Percentiles rank a stretch among this genome's conserved stretches.
Conservation (phyloP, 2,888 invertebrate species). For the Pachydiplax longipennis region DNA sequence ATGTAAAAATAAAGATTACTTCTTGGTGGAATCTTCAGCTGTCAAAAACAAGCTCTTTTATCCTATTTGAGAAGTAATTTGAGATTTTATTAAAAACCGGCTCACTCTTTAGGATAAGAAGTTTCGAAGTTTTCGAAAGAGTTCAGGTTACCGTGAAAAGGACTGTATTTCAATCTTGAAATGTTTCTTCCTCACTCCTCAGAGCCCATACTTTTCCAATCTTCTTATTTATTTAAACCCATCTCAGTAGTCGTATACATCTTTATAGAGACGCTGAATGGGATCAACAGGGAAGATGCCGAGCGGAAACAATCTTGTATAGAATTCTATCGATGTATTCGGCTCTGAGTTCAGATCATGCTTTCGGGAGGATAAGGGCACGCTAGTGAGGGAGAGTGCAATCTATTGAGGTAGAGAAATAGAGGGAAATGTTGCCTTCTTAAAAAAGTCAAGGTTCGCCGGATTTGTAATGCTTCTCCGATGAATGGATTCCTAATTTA, state of each 20-base stretch:
- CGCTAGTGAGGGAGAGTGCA: neutral
- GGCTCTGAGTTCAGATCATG: neutral
- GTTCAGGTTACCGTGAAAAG: no score
- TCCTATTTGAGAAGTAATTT: no score
- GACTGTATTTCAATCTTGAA: no score
- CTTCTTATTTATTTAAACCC: neutral
- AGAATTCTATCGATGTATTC: neutral
- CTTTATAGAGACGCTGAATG: neutral
- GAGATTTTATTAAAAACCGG: no score
- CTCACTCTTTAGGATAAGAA: no score
- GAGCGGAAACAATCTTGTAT: constrained; percentile 21
- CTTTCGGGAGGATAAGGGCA: neutral
- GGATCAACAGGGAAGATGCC: neutral
- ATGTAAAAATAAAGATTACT: no score
- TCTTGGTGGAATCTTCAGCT: no score
- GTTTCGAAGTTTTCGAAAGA: no score
- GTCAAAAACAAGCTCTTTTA: no score
- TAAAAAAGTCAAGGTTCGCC: neutral
- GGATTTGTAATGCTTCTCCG: neutral
- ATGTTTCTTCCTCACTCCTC: no score
- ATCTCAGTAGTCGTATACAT: neutral
- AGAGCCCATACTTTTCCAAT: no score
- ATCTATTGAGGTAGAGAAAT: neutral
- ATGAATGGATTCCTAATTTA: neutral
- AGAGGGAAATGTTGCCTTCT: neutral